These are phyloP conservation scores for Heterodera carotae DNA, from an alignment of 1,140 invertebrate species.

Conservation along the genomic window DNA sequence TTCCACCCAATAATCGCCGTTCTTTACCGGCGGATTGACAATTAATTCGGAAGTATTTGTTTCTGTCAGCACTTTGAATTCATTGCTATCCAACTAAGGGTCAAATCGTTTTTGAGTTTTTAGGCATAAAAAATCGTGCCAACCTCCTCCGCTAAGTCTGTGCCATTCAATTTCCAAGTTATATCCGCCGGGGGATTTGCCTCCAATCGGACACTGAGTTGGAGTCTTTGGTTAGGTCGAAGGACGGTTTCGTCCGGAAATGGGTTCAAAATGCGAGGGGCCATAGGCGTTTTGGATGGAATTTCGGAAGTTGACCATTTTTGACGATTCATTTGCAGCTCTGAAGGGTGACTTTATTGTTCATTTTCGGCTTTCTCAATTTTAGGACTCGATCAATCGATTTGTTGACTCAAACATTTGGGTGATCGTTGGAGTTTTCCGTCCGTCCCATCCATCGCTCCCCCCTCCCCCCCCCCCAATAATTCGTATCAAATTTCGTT, in stretches of 20 bases:
- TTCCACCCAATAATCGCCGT: conserved; percentile 49
- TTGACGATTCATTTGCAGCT: neutral
- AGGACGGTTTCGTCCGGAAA: conserved; percentile 54
- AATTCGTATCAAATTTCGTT: conserved; percentile 12
- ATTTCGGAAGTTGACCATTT: conserved; percentile 3
- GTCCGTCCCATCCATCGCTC: too few relatives aligned
- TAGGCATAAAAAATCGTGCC: neutral
- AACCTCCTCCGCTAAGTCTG: conserved; percentile 35
- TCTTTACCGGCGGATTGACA: conserved; percentile 50
- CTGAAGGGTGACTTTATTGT: neutral
- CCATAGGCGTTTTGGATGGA: conserved; percentile 30
- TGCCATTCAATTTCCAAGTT: conserved; percentile 57
- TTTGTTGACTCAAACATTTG: too few relatives aligned
- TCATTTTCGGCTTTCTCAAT: neutral
- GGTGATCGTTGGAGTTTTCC: too few relatives aligned
- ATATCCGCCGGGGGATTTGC: conserved; percentile 51
- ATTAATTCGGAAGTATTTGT: conserved; percentile 52
- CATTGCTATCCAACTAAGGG: conserved; percentile 21
- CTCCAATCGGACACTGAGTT: conserved; percentile 4
- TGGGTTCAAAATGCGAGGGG: conserved; percentile 53
- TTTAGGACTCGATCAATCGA: neutral
- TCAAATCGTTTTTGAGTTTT: neutral
- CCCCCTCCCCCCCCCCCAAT: too few relatives aligned
- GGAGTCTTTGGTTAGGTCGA: conserved; percentile 41
- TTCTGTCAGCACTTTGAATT: conserved; percentile 46